Evolutionary conservation across 2,797 vertebrate genomes (phyloP).

Genomic region (Amazona finschi): DNA sequence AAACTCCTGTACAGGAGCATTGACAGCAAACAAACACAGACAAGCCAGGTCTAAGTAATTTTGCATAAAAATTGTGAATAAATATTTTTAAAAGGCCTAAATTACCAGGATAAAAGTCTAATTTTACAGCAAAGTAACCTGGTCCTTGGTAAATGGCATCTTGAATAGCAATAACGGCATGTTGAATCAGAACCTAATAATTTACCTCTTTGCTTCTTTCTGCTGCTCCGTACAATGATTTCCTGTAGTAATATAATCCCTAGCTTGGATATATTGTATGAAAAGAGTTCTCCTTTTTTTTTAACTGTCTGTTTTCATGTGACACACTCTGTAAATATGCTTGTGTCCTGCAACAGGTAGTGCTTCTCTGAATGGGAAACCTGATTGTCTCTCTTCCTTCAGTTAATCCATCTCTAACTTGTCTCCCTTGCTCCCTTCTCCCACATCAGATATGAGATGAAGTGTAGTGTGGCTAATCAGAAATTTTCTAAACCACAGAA

Average conservation of each 20-base stretch:
- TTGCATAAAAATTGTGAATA: conserved; percentile 3
- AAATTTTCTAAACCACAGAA: neutral
- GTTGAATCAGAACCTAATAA: conserved; percentile 21
- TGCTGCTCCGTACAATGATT: neutral
- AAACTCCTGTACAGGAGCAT: neutral
- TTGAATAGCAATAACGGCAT: neutral
- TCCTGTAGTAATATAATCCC: neutral
- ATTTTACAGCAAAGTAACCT: conserved; percentile 15
- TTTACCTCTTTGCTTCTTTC: conserved; percentile 31
- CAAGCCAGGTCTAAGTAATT: conserved; percentile 9
- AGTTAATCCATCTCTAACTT: neutral
- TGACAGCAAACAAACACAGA: conserved; percentile 15
- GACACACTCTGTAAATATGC: neutral
- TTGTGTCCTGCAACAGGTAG: neutral
- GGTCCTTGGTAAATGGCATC: neutral
- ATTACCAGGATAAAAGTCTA: neutral
- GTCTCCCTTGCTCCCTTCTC: neutral
- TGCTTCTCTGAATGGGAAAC: neutral
- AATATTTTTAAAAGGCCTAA: conserved; percentile 22
- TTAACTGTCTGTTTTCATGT: neutral
- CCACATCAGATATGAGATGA: neutral
- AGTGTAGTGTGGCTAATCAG: neutral
- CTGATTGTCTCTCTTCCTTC: neutral
- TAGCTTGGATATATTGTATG: neutral
- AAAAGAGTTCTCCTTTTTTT: neutral